Evolutionary conservation across 2,113 vertebrate species (phyloP), one percentile per base, ranked within the genome.

Genomic region (Bujurquina vittata): DNA sequence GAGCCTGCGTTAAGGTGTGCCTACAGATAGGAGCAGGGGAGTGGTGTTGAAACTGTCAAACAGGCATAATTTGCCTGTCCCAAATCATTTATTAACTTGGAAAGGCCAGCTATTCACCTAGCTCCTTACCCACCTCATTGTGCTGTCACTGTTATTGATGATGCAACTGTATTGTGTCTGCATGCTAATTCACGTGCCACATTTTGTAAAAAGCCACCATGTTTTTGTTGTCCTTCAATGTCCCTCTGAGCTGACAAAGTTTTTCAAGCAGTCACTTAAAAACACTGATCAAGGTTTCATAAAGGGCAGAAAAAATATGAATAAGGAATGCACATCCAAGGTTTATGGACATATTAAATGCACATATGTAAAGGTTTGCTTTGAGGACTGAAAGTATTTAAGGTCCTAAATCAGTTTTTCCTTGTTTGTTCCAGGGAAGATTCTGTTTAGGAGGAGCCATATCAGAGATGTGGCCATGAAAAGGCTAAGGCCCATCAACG

Each of bases 381-480:
- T 58, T n/a, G 3, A 65, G 29, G 5, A 2, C 14, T 35, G 6
- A 29, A n/a, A 60, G 33, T 18, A 18, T 43, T 43, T 56, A 33
- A 10, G 49, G 49, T 72, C 10, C 20, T 88, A 65, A 84, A 8
- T 75, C 10, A 23, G 4, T 75, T 49, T 52, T 81, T 63, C 1
- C 20, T 55, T 10, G 15, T 67, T 58, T 62, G n/a, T 67, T 90
- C 0, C 89, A 99, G 98, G 98, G n/a, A 99, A 99, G 94, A 99
- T 99, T 88, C 96, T 99, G 40, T 99, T 99, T 84, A 96, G 98
- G 31, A 95, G 98, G 67, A 99, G 98, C 86, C 98, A 99, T 86
- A 97, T 99, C 90, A 96, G 98, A 10, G 98, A 99, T 55, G 98
- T 99, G 78, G 98, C 98, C 0, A 98, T 99, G 94, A 99, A 99